Base-by-base conservation (phyloP, 2,888 invertebrate genomes). In the Lasioglossum malachurum region DNA sequence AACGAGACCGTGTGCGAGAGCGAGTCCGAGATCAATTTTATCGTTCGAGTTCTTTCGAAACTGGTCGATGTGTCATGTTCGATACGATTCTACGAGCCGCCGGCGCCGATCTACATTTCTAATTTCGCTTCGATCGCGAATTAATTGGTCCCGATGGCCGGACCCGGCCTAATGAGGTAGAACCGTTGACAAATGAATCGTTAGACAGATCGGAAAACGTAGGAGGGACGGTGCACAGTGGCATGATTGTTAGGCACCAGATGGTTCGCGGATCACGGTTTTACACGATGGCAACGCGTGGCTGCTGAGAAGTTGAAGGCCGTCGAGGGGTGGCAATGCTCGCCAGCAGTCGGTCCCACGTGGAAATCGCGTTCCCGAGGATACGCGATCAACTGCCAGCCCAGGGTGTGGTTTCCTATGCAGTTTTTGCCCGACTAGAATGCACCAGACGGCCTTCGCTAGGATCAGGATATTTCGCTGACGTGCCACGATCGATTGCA, bases 321-420 rank as follows among this genome's bases (percentile, higher is more conserved):
- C 31, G 38, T 23, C 23, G 72, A 84, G 53, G 79, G 79, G 60
- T 77, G 82, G 8, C 71, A 46, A 35, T 46, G 75, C 38, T 75
- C 53, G 64, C 19, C n/a, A 57, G 57, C 57, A 12, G 10, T 57
- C 57, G 31, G 16, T 38, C 72, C 49, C 78, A 44, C 64, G 69
- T 57, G 78, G 92, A 93, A 92, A 93, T 93, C 79, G 72, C 85
- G 94, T 93, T 92, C 93, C 93, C 93, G 94, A 94, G 93, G 93
- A 94, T 92, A 94, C 90, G 71, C 87, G 86, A 89, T 90, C 90
- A 88, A 71, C 87, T 73, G 90, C 92, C 89, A 87, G 87, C 88
- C 93, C 93, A 94, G 93, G 95, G 95, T 94, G 95, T 94, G 95
- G 95, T 95, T 94, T 94, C 93, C 94, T 94, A 94, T 94, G 93